These are phyloP conservation scores for Salpingus planirostris DNA, from an alignment of 2,888 invertebrate species.

Conservation along the genomic window DNA sequence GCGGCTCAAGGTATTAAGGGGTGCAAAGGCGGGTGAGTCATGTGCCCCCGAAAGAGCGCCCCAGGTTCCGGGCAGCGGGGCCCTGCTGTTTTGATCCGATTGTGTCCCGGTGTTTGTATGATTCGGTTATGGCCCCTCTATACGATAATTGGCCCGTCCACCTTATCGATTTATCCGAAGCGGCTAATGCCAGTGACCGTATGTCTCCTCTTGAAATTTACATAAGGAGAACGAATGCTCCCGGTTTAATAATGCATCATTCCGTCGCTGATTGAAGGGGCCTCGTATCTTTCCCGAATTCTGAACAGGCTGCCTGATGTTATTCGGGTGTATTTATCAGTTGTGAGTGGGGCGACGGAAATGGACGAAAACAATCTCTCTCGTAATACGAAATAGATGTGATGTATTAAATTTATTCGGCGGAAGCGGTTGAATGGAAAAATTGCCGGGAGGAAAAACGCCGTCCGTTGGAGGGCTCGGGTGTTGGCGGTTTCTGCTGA, in stretches of 20 bases:
- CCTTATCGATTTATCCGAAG: background rate
- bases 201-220: too few relatives aligned
- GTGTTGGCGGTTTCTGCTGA: slow-evolving; percentile 30
- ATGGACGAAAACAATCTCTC: slow-evolving; percentile 9
- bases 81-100: slow-evolving; percentile 29
- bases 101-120: slow-evolving; percentile 28
- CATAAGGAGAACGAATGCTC: too few relatives aligned
- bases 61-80: slow-evolving; percentile 15
- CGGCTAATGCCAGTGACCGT: too few relatives aligned
- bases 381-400: slow-evolving; percentile 19
- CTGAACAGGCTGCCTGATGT: too few relatives aligned
- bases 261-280: too few relatives aligned
- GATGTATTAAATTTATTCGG: slow-evolving; percentile 21
- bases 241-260: too few relatives aligned
- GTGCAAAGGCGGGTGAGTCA: slow-evolving; percentile 22
- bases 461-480: slow-evolving; percentile 16
- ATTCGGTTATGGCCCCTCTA: slow-evolving; percentile 24
- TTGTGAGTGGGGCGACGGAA: background rate
- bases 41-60: slow-evolving; percentile 15
- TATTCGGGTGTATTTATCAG: too few relatives aligned
- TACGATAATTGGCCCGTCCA: too few relatives aligned
- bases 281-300: too few relatives aligned
- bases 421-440: slow-evolving; percentile 15
- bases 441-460: slow-evolving; percentile 16
- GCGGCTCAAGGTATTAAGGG: slow-evolving; percentile 28